Evolutionary conservation across 2,888 invertebrate species (phyloP).

Genomic region (Cephalotes varians): DNA sequence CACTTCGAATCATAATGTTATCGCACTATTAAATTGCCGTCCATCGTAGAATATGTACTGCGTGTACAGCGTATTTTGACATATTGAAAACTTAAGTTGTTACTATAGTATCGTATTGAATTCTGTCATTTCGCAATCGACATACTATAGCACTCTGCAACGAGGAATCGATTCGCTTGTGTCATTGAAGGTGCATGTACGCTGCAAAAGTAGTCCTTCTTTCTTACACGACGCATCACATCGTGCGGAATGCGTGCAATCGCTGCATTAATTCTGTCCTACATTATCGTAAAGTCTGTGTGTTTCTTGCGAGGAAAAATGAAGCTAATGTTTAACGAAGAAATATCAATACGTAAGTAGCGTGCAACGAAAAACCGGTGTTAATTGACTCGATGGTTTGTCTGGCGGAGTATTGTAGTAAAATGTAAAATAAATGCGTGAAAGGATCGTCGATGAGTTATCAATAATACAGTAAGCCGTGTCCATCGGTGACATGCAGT

Average conservation of each 20-base stretch:
- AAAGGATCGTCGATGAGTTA: slow-evolving; percentile 46
- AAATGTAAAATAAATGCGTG: not conserved
- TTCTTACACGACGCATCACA: slow-evolving; percentile 24
- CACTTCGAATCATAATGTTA: slow-evolving; percentile 73
- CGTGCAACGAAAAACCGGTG: slow-evolving; percentile 63
- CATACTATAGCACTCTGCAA: slow-evolving; percentile 32
- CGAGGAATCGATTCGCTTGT: slow-evolving; percentile 15
- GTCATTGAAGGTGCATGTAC: slow-evolving; percentile 24
- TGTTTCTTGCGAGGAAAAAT: not conserved
- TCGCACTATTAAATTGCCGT: slow-evolving; percentile 56
- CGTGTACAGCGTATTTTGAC: slow-evolving; percentile 34
- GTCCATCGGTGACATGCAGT: slow-evolving; percentile 56
- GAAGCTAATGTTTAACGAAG: not conserved
- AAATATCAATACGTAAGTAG: slow-evolving; percentile 15
- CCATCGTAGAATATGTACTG: slow-evolving; percentile 38
- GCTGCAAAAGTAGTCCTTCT: slow-evolving; percentile 36
- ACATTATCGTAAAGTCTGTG: not conserved
- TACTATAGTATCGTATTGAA: slow-evolving; percentile 6
- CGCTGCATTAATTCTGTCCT: slow-evolving; percentile 20
- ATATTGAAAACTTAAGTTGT: slow-evolving; percentile 33
- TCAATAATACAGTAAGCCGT: slow-evolving; percentile 50
- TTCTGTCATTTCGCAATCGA: slow-evolving; percentile 35
- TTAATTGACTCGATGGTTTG: slow-evolving; percentile 56
- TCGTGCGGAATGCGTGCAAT: slow-evolving; percentile 16
- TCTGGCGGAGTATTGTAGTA: slow-evolving; percentile 23